These are phyloP conservation scores for Loxodonta africana DNA, from an alignment of 2,113 vertebrate genomes.

Conservation along the genomic window DNA sequence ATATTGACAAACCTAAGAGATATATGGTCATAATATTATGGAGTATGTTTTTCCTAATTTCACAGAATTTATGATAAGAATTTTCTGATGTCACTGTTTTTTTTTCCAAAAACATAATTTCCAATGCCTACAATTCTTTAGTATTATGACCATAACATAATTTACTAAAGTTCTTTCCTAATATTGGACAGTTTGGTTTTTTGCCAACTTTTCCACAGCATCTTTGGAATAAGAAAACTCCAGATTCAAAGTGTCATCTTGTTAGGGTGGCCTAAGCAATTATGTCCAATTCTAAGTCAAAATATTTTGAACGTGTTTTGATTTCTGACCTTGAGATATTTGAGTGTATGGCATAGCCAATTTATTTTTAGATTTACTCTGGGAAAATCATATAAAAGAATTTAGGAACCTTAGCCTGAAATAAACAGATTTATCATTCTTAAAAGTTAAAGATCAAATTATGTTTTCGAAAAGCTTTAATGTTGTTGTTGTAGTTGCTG, in stretches of 20 bases:
- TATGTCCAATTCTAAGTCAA: not conserved
- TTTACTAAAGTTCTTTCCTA: not conserved
- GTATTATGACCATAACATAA: not conserved
- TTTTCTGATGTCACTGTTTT: not conserved
- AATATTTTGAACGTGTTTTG: conserved; percentile 34
- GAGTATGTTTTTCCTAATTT: not conserved
- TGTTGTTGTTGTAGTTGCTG: too few species aligned
- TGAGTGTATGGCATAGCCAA: not conserved
- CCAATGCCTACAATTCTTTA: not conserved
- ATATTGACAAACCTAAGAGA: not conserved
- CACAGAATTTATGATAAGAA: not conserved
- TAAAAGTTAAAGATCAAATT: not conserved
- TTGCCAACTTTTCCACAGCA: not conserved
- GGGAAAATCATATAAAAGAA: not conserved
- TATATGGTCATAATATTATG: not conserved
- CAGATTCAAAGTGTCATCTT: conserved; percentile 10
- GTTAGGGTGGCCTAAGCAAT: not conserved
- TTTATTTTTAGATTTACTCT: not conserved
- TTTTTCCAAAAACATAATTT: not conserved
- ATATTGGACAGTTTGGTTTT: not conserved
- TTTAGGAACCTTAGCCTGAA: not conserved
- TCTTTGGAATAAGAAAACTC: not conserved
- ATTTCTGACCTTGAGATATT: not conserved
- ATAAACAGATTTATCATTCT: not conserved
- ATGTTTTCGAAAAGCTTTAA: too few species aligned